phyloP scores from a whole-genome alignment of 2,888 invertebrate genomes.

The Ormyrus rosae region DNA sequence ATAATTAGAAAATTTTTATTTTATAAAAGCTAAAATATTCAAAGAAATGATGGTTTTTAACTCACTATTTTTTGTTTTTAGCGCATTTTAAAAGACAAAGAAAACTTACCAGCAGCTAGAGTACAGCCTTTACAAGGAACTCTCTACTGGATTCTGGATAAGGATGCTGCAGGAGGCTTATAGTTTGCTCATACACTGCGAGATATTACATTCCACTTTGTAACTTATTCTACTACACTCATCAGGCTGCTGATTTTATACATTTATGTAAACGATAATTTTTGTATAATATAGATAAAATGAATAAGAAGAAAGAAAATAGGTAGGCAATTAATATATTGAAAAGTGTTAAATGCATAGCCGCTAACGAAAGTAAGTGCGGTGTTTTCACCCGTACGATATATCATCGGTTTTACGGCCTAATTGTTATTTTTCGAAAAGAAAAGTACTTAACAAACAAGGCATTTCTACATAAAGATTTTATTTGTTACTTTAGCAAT shows the following conservation, averaged over 20 bases:
- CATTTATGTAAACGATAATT: slow-evolving; percentile 59
- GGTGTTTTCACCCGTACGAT: slow-evolving; percentile 44
- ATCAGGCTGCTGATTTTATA: slow-evolving; percentile 62
- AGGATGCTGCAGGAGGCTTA: slow-evolving; percentile 66
- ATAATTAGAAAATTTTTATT: not conserved
- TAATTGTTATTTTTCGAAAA: slow-evolving; percentile 52
- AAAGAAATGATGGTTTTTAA: not conserved
- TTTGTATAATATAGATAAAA: slow-evolving; percentile 60
- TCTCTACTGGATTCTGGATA: slow-evolving; percentile 78
- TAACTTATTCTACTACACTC: slow-evolving; percentile 58
- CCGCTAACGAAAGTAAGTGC: slow-evolving; percentile 28
- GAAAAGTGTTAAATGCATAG: slow-evolving; percentile 52
- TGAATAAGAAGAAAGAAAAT: slow-evolving; percentile 20
- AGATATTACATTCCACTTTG: slow-evolving; percentile 63
- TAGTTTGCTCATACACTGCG: slow-evolving; percentile 46
- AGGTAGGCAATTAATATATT: slow-evolving; percentile 56
- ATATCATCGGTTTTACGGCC: slow-evolving; percentile 53
- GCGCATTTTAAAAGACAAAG: slow-evolving; percentile 87
- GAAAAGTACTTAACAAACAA: slow-evolving; percentile 51
- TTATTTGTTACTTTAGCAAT: slow-evolving; percentile 38
- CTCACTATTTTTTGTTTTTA: slow-evolving; percentile 75
- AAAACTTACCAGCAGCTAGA: slow-evolving; percentile 86
- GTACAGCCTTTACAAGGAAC: slow-evolving; percentile 84
- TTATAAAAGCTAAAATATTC: not conserved
- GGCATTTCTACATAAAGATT: slow-evolving; percentile 46